Conservation (phyloP, 2,113 vertebrate species). For the Paracanthobrama guichenoti region DNA sequence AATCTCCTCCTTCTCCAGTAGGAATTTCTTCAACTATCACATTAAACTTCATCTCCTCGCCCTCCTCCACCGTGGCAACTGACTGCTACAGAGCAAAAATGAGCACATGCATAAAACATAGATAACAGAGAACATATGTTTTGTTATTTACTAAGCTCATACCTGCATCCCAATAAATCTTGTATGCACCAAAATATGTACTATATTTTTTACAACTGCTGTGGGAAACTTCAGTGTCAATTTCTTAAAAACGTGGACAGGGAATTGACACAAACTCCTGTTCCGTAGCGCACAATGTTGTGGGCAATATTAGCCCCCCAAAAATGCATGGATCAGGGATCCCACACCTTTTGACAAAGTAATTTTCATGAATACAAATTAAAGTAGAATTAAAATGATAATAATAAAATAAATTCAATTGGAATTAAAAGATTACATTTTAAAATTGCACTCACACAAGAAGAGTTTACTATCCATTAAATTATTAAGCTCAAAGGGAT, state of each 20-base stretch:
- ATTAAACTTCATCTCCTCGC: constrained; percentile 34
- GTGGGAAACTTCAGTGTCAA: no score
- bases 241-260: no score
- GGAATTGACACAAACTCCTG: no score
- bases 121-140: not conserved
- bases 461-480: not conserved
- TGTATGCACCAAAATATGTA: not conserved
- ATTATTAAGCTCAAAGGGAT: not conserved
- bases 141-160: not conserved
- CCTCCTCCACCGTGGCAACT: constrained; percentile 34
- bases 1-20: constrained; percentile 13
- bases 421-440: no score
- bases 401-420: no score
- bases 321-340: no score
- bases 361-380: no score
- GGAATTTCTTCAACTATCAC: constrained; percentile 23
- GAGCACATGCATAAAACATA: not conserved
- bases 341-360: no score
- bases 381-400: no score
- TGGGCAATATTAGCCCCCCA: no score
- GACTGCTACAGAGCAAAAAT: constrained; percentile 40
- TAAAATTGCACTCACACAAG: no score
- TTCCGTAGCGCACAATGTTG: no score
- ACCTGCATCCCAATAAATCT: not conserved
- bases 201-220: not conserved